These are phyloP conservation scores for Panagrolaimus sp. DNA, from an alignment of 1,140 invertebrate genomes.

Conservation along the genomic window DNA sequence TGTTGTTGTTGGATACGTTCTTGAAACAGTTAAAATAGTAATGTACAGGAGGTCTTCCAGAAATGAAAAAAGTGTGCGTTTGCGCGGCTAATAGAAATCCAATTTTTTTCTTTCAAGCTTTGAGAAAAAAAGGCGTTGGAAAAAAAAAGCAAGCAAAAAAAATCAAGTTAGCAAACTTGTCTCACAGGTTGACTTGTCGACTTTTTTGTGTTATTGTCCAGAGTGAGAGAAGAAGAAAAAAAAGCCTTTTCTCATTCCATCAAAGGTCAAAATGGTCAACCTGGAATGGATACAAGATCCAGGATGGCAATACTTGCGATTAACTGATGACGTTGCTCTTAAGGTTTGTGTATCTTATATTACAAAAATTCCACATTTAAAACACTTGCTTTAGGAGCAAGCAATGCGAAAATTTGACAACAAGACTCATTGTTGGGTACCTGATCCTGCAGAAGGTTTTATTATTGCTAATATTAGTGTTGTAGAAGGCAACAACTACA, in stretches of 20 bases:
- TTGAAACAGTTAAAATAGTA: too few relatives aligned
- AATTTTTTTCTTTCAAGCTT: too few relatives aligned
- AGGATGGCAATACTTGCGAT: slow-evolving; percentile 55
- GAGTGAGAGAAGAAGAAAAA: too few relatives aligned
- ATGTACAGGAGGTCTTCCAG: too few relatives aligned
- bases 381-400: slow-evolving; percentile 22
- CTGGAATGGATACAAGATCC: slow-evolving; percentile 39
- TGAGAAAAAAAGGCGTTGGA: too few relatives aligned
- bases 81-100: too few relatives aligned
- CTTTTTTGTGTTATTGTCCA: too few relatives aligned
- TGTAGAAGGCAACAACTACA: slow-evolving; percentile 92
- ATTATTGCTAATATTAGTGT: slow-evolving; percentile 90
- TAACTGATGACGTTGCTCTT: slow-evolving; percentile 49
- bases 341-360: slow-evolving; percentile 11
- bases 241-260: background rate
- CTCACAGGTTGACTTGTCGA: too few relatives aligned
- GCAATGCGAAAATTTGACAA: slow-evolving; percentile 40
- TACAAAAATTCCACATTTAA: background rate
- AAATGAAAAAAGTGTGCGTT: too few relatives aligned
- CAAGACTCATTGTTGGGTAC: slow-evolving; percentile 41
- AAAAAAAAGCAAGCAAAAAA: too few relatives aligned
- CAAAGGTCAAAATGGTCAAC: slow-evolving; percentile 5
- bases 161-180: too few relatives aligned
- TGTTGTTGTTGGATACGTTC: too few relatives aligned
- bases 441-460: slow-evolving; percentile 63